Evolutionary conservation across 2,113 vertebrate genomes (phyloP).

Genomic region (Gymnarchus niloticus): DNA sequence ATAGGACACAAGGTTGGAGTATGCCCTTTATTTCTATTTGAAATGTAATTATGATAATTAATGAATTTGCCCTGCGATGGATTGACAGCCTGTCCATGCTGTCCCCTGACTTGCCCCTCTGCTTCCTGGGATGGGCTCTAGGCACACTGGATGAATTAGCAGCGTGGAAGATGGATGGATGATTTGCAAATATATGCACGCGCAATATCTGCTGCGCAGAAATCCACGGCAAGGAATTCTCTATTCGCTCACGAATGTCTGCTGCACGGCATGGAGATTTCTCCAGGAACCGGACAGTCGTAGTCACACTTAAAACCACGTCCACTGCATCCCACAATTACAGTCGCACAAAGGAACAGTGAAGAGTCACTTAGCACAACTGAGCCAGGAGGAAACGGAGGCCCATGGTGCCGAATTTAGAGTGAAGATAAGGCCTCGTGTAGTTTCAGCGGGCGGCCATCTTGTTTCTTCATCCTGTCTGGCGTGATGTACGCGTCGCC

Average conservation of each 20-base stretch:
- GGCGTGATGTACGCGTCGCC: slow-evolving; percentile 62
- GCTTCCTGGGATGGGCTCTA: too few relatives aligned
- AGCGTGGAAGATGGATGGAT: too few relatives aligned
- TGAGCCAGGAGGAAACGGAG: not conserved
- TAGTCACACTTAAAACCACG: not conserved
- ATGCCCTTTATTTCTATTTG: too few relatives aligned
- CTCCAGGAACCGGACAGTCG: not conserved
- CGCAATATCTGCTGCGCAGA: not conserved
- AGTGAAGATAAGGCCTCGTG: not conserved
- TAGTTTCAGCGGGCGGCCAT: not conserved
- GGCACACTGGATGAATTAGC: too few relatives aligned
- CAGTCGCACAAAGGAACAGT: not conserved
- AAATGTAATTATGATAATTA: too few relatives aligned
- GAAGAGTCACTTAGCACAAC: not conserved
- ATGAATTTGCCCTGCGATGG: too few relatives aligned
- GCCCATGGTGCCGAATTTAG: not conserved
- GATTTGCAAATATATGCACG: not conserved
- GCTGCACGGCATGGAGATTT: not conserved
- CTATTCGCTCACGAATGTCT: not conserved
- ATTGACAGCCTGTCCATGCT: too few relatives aligned
- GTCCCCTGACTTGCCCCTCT: too few relatives aligned
- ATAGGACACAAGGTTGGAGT: too few relatives aligned
- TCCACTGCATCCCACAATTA: not conserved
- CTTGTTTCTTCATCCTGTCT: slow-evolving; percentile 51
- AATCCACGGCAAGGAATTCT: not conserved